Conservation (phyloP, 2,113 vertebrate genomes). For the Lanius collurio region DNA sequence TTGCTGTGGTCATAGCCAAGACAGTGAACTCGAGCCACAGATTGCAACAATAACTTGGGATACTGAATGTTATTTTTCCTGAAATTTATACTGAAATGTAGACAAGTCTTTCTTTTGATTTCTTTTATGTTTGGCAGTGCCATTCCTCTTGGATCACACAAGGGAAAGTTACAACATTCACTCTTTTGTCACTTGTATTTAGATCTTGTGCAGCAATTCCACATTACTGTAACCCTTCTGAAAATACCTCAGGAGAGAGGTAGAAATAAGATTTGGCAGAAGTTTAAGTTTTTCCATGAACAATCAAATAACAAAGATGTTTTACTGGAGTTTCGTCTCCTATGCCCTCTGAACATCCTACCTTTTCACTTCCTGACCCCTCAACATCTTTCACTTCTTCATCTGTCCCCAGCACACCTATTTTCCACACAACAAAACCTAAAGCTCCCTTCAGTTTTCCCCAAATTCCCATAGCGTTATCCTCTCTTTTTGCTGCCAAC, state of each 20-base stretch:
- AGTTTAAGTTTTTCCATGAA: not conserved
- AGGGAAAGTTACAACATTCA: not conserved
- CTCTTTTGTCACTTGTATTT: not conserved
- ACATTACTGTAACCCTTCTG: not conserved
- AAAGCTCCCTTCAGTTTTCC: not conserved
- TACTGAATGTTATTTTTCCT: not conserved
- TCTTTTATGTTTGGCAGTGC: not conserved
- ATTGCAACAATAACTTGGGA: not conserved
- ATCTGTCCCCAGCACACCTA: not conserved
- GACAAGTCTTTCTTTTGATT: not conserved
- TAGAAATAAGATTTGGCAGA: not conserved
- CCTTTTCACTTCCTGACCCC: not conserved
- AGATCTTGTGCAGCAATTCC: not conserved
- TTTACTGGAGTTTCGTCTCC: not conserved
- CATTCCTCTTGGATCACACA: not conserved
- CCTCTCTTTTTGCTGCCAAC: not conserved
- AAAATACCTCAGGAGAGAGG: not conserved
- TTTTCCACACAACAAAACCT: not conserved
- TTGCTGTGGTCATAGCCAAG: not conserved
- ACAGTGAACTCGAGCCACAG: not conserved
- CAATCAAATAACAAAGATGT: not conserved
- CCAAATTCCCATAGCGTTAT: fast-evolving
- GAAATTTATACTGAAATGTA: not conserved
- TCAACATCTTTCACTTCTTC: not conserved
- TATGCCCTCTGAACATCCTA: not conserved